Conservation (phyloP, 1,140 invertebrate genomes). For the Trialeurodes vaporariorum region DNA sequence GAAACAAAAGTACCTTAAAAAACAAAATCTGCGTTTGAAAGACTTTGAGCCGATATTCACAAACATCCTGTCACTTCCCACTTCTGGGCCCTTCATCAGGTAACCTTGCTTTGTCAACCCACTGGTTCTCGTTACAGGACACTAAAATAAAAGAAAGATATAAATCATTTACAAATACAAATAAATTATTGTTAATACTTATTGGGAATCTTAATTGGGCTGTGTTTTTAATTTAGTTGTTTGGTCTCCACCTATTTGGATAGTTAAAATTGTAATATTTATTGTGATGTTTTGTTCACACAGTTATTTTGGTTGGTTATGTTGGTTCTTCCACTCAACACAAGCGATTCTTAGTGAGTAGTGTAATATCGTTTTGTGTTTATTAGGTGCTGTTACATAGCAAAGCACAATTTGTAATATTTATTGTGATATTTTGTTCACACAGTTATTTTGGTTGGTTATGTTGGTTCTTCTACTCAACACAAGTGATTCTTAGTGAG, state of each 20-base stretch:
- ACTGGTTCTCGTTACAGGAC: conserved; percentile 41
- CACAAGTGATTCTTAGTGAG: too few relatives aligned
- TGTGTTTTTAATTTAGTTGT: background rate
- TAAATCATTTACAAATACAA: background rate
- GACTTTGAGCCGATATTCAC: conserved; percentile 76
- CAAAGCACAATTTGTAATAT: too few relatives aligned
- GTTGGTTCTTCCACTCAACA: too few relatives aligned
- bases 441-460: too few relatives aligned
- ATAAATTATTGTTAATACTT: too few relatives aligned
- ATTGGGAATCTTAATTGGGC: background rate
- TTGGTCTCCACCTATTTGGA: background rate
- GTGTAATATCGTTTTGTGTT: too few relatives aligned
- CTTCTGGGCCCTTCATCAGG: conserved; percentile 80
- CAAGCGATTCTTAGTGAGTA: too few relatives aligned
- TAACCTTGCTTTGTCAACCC: conserved; percentile 79
- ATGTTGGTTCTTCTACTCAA: too few relatives aligned
- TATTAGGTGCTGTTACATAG: too few relatives aligned
- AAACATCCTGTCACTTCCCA: conserved; percentile 67
- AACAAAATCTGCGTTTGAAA: conserved; percentile 82
- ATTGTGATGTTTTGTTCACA: too few relatives aligned
- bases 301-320: too few relatives aligned
- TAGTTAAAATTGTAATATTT: background rate
- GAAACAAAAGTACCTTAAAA: conserved; percentile 40
- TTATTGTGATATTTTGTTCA: too few relatives aligned
- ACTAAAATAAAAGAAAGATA: conserved; percentile 5